Conservation (phyloP, 2,888 invertebrate species). For the Heliconius erato region DNA sequence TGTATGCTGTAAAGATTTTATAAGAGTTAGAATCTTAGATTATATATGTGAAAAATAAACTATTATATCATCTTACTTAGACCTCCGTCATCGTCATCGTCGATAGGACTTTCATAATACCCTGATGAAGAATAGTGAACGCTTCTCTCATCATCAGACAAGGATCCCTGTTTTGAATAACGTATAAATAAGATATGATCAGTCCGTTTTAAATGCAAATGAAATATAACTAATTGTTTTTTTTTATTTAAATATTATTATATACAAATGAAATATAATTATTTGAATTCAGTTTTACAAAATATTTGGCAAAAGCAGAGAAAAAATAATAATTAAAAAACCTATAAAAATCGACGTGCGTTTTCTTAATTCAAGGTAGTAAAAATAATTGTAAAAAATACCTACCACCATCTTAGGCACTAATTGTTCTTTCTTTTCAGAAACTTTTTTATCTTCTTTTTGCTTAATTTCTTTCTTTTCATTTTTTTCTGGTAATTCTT, state of each 20-base stretch:
- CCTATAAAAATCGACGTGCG: not conserved
- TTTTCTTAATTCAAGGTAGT: not conserved
- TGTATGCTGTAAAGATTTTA: conserved; percentile 71
- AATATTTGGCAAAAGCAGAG: not conserved
- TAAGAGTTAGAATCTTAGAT: conserved; percentile 30
- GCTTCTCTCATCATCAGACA: conserved; percentile 89
- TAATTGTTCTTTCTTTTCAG: conserved; percentile 69
- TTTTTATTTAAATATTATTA: too few species aligned
- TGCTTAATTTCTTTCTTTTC: conserved; percentile 53
- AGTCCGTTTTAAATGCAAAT: too few species aligned
- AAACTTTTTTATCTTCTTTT: conserved; percentile 63
- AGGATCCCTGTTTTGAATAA: conserved; percentile 77
- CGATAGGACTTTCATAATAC: conserved; percentile 90
- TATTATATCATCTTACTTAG: conserved; percentile 70
- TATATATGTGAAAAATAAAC: conserved; percentile 16
- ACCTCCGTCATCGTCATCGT: conserved; percentile 87
- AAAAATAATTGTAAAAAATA: not conserved
- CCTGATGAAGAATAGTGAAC: conserved; percentile 91
- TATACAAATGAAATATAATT: not conserved
- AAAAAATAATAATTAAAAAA: not conserved
- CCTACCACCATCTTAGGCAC: conserved; percentile 79
- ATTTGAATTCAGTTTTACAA: not conserved
- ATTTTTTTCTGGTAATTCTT: conserved; percentile 64
- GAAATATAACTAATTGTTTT: too few species aligned
- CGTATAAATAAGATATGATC: not conserved